These are phyloP conservation scores for Brachionus angularis DNA, from an alignment of 1,140 invertebrate genomes.

Conservation along the genomic window DNA sequence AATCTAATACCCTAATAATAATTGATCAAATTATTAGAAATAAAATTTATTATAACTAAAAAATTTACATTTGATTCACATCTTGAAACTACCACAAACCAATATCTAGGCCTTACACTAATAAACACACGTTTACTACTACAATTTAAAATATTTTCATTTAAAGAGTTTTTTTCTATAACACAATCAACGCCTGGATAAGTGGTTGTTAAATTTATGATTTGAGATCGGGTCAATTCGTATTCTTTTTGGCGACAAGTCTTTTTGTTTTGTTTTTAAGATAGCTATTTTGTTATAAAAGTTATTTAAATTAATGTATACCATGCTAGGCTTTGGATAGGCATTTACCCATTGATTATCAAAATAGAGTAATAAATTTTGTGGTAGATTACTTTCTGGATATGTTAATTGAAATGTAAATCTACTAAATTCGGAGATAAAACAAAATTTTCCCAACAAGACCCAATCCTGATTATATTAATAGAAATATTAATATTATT, in stretches of 20 bases:
- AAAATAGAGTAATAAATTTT: constrained; percentile 36
- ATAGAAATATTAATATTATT: too few species aligned
- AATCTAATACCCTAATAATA: constrained; percentile 4
- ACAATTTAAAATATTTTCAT: neutral
- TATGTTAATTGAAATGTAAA: constrained; percentile 22
- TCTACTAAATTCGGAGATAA: constrained; percentile 2
- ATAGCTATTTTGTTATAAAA: neutral
- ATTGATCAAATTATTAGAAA: neutral
- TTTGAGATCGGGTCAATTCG: constrained; percentile 1
- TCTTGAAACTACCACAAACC: constrained; percentile 22
- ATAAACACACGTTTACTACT: neutral
- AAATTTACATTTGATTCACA: constrained; percentile 16
- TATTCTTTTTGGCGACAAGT: constrained; percentile 24
- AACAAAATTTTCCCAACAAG: constrained; percentile 39
- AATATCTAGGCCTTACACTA: constrained; percentile 16
- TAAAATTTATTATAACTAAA: neutral
- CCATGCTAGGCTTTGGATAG: neutral
- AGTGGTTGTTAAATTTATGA: neutral
- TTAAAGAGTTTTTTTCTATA: neutral
- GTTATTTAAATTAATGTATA: neutral
- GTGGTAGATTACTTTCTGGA: constrained; percentile 9
- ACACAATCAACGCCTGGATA: neutral
- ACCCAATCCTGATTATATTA: constrained; percentile 34
- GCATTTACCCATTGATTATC: constrained; percentile 37
- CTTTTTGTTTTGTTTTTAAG: too few species aligned